These are phyloP conservation scores for Sinelater perroti DNA, from an alignment of 2,888 invertebrate genomes.

Conservation along the genomic window DNA sequence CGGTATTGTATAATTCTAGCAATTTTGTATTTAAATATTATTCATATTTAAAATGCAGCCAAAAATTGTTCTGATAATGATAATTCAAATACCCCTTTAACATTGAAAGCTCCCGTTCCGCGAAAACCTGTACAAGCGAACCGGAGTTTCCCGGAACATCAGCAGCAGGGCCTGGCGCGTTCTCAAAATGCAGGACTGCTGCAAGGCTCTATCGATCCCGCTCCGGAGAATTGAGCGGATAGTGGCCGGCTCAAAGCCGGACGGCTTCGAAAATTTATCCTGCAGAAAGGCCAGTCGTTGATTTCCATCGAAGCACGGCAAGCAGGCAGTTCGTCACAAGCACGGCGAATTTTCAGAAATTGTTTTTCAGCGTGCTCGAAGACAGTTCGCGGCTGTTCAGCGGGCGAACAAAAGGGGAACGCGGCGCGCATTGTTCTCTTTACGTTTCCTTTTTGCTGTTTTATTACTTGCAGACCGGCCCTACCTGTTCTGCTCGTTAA, in stretches of 20 bases:
- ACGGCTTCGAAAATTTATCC: too few relatives aligned
- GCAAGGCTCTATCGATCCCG: slow-evolving; percentile 20
- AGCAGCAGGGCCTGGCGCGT: slow-evolving; percentile 3
- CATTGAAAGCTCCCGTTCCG: too few relatives aligned
- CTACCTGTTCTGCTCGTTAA: slow-evolving; percentile 37
- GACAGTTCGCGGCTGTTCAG: slow-evolving; percentile 22
- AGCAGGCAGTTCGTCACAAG: slow-evolving; percentile 8
- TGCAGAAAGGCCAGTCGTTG: neutral
- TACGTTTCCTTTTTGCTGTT: slow-evolving; percentile 28
- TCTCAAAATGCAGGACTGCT: slow-evolving; percentile 16
- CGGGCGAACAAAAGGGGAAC: slow-evolving; percentile 19
- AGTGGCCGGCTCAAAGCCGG: neutral
- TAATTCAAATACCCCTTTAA: too few relatives aligned
- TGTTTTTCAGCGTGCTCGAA: slow-evolving; percentile 15
- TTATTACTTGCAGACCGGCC: slow-evolving; percentile 35
- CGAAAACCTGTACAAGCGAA: too few relatives aligned
- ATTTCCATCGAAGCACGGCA: neutral
- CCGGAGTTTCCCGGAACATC: slow-evolving; percentile 1
- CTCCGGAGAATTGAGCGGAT: neutral
- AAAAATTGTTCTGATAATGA: too few relatives aligned
- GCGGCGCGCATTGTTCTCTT: slow-evolving; percentile 35
- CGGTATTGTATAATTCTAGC: too few relatives aligned
- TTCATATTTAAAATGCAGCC: too few relatives aligned
- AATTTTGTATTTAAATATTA: too few relatives aligned
- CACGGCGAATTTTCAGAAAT: slow-evolving; percentile 20